Base-by-base conservation (phyloP, 1,140 invertebrate species). In the Camponotus floridanus region DNA sequence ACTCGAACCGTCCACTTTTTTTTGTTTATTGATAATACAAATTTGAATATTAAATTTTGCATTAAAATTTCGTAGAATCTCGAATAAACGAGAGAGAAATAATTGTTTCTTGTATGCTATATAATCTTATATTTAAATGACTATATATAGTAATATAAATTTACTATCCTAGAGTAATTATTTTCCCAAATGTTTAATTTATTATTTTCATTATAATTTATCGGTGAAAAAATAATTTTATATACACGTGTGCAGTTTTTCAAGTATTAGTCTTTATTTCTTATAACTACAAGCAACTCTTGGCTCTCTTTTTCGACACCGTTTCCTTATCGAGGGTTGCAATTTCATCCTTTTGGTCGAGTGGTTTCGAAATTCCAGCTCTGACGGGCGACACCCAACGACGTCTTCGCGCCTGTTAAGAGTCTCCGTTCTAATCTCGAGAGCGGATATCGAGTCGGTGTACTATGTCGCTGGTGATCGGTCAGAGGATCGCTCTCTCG, bases 291-390 rank as follows among this genome's bases (percentile, higher is more conserved):
- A n/a, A 59, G 51, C 11, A 18, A 18, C 39, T 74, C 21, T 65
- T 21, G 5, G 4, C 21, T 78, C 15, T 79, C 64, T 85, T 78
- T 2, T 61, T 55, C 71, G 21, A 39, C 57, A 26, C 59, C 64
- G 33, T 31, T 45, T 45, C 21, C 73, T 87, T 87, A 86, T 73
- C 64, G 13, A 39, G 7, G 42, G 64, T 85, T 87, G 90, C 90
- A 91, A 91, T 91, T 89, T 91, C 85, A 85, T 91, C 87, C 89
- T 91, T 89, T 91, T 83, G 71, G 81, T 80, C 87, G 89, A 90
- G 89, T 85, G 90, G 74, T 87, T 90, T 90, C 74, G 76, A 87
- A 90, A 89, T 90, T 90, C 88, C 89, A 90, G 79, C 74, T 87
- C 76, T 61, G 87, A 87, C 79, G 73, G 78, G 61, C 74, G 88